Base-by-base conservation (phyloP, 2,888 invertebrate genomes). In the Listrodromus nycthemerus region DNA sequence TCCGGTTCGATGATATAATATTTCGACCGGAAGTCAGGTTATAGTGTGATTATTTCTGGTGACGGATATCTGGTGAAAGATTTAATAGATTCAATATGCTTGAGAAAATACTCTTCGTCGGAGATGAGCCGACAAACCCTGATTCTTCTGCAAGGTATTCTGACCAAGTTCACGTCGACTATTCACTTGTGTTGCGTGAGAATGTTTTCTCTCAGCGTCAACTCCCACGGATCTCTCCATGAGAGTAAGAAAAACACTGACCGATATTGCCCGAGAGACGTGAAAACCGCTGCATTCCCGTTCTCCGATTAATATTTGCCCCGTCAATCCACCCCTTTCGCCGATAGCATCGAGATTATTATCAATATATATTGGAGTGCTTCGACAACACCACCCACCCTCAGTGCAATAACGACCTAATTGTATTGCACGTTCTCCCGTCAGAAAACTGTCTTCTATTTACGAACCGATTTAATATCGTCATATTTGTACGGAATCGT, bases 281-380 rank as follows among this genome's bases (percentile, higher is more conserved):
- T 66, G 79, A 77, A 80, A 73, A 77, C 80, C n/a, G 4, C 70
- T 61, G 50, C 66, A 77, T 77, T 66, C 41, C 37, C 48, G 13
- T 24, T 19, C 27, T 24, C 33, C 70, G 82, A 84, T 85, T 85
- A 82, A 82, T 85, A 82, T 85, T 85, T 84, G 75, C 81, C 76
- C 76, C 71, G 76, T 82, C 79, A 79, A 77, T 73, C 76, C n/a
- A 79, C 61, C 67, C 77, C 77, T 71, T 70, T 83, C 66, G 52
- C 37, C 67, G 61, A 50, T 19, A 61, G 61, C 50, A 37, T 45
- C 37, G 19, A 70, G 37, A 78, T 81, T 84, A 70, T 74, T 27
- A 67, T 67, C 55, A 58, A 65, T 24, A 27, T 27, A 76, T 50
- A 24, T 50, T 78, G 65, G 65, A 81, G 78, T 81, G 76, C 74